Evolutionary conservation across 2,113 vertebrate species (phyloP).

Genomic region (Carassius gibelio): DNA sequence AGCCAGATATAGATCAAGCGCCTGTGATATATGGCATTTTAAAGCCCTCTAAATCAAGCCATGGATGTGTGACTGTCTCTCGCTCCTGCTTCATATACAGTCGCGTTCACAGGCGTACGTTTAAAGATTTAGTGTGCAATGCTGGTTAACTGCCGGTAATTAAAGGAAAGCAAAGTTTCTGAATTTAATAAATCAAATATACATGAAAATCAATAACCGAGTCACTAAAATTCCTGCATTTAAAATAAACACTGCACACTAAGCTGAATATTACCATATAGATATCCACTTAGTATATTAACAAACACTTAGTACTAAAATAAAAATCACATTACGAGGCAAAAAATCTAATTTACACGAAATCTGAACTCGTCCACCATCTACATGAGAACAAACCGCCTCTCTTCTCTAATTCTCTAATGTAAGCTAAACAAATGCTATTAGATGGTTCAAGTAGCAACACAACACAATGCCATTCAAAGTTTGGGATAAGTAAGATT

Average conservation of each 20-base stretch:
- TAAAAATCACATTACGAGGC: background rate
- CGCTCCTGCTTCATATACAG: background rate
- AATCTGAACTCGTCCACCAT: background rate
- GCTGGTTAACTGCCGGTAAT: background rate
- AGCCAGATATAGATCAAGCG: conserved; percentile 66
- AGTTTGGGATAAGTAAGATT: no score
- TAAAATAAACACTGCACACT: background rate
- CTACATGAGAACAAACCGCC: background rate
- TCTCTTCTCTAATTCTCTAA: conserved; percentile 1
- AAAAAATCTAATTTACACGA: background rate
- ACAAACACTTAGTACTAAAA: conserved; percentile 3
- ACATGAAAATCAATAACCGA: conserved; percentile 1
- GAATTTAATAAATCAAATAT: conserved; percentile 14
- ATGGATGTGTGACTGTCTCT: conserved; percentile 18
- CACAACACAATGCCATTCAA: no score
- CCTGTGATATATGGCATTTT: conserved; percentile 62
- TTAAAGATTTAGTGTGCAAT: background rate
- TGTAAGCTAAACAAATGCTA: background rate
- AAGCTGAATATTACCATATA: background rate
- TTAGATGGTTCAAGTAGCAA: no score
- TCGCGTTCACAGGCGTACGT: background rate
- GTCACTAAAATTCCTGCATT: background rate
- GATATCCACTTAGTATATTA: background rate
- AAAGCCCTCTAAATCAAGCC: conserved; percentile 49
- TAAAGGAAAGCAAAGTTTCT: conserved; percentile 19